These are phyloP conservation scores for Chaenodraco wilsoni DNA, from an alignment of 2,797 vertebrate genomes.

Conservation along the genomic window DNA sequence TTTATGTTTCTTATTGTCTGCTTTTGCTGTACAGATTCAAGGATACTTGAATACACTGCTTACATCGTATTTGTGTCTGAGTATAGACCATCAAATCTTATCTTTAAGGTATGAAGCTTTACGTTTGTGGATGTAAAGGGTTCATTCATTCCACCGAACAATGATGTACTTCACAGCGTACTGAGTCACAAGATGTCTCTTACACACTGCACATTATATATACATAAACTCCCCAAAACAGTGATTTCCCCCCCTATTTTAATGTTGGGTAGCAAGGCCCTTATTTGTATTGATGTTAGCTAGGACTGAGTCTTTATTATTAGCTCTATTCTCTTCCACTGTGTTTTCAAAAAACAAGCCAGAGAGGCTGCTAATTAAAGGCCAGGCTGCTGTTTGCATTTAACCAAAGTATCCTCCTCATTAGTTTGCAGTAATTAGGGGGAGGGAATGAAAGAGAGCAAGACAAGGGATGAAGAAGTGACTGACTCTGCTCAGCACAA, in stretches of 20 bases:
- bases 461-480: conserved; percentile 32
- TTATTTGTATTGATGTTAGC: conserved; percentile 42
- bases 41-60: neutral
- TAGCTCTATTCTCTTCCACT: conserved; percentile 28
- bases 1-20: neutral
- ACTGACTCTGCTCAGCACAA: conserved; percentile 42
- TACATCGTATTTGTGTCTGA: neutral
- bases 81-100: neutral
- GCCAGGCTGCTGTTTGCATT: conserved; percentile 69
- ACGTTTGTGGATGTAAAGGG: neutral
- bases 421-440: conserved; percentile 71
- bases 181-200: neutral
- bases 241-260: neutral
- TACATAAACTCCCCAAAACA: neutral
- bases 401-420: conserved; percentile 67
- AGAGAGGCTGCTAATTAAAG: conserved; percentile 71
- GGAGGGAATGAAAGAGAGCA: conserved; percentile 6
- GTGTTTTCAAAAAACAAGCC: conserved; percentile 69
- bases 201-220: too few species aligned
- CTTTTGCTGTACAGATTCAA: neutral
- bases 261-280: neutral
- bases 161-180: neutral
- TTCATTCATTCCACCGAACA: neutral
- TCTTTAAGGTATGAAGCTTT: neutral
- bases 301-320: conserved; percentile 43